Evolutionary conservation across 2,113 vertebrate genomes (phyloP).

Genomic region (Pygoscelis antarcticus): DNA sequence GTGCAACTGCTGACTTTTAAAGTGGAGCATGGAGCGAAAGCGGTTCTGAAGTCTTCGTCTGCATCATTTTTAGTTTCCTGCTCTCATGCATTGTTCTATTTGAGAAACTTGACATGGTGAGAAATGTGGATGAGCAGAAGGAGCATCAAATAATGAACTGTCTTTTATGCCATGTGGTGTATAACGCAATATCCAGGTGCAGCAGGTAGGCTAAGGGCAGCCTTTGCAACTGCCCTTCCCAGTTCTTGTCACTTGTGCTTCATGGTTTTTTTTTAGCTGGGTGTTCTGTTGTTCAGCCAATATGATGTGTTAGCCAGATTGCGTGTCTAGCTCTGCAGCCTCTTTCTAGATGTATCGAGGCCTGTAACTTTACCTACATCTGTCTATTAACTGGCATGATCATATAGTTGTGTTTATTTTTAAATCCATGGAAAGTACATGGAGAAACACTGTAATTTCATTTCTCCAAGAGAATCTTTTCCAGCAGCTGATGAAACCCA

Average conservation of each 20-base stretch:
- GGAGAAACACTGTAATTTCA: slow-evolving; percentile 17
- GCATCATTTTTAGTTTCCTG: background rate
- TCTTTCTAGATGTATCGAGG: background rate
- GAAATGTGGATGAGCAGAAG: background rate
- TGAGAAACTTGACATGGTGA: background rate
- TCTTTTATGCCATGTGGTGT: background rate
- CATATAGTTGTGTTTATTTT: slow-evolving; percentile 63
- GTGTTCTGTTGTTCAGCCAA: background rate
- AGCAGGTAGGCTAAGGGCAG: background rate
- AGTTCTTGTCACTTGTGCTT: background rate
- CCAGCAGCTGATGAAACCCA: slow-evolving; percentile 53
- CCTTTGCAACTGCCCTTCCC: background rate
- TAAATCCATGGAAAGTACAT: slow-evolving; percentile 20
- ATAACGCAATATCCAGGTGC: background rate
- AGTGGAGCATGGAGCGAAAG: background rate
- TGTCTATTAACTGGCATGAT: background rate
- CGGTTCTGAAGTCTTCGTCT: background rate
- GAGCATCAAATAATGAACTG: background rate
- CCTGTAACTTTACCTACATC: slow-evolving; percentile 42
- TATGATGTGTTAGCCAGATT: background rate
- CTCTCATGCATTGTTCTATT: background rate
- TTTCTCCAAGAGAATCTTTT: slow-evolving; percentile 63
- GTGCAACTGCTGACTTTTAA: background rate
- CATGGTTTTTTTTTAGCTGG: background rate
- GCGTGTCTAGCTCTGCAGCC: background rate